Evolutionary conservation across 1,140 invertebrate genomes (phyloP), one percentile per base, ranked within the genome.

Genomic region (Pseudomyrmex gracilis): DNA sequence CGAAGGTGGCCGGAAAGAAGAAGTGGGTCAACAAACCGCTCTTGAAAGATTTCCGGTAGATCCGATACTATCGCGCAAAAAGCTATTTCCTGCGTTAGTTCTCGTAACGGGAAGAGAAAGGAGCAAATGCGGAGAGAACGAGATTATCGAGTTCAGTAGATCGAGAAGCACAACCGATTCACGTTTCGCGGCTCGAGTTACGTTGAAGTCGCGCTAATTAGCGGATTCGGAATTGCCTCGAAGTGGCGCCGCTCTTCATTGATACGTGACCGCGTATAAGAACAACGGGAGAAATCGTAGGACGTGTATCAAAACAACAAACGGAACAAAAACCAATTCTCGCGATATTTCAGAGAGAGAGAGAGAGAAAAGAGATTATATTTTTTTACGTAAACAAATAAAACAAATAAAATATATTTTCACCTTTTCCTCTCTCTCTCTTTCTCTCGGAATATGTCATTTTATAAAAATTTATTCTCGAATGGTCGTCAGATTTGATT

Each of bases 171-270:
- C 34, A 34, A 34, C 34, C 43, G 53, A 80, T 58, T 78, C 53
- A 60, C 45, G 45, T 73, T 58, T 24, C 83, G n/a, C 22, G 58
- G 70, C 57, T 58, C 17, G 20, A 73, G 71, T 68, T 84, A 84
- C 66, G 60, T 73, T 8, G 73, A 77, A 55, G 24, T 68, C 64
- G 20, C 22, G 24, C 34, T 85, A 84, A 84, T 85, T 84, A 85
- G 22, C 45, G 34, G 53, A 53, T 61, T 22, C 73, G 9, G 7
- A 47, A n/a, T 45, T 58, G 12, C 67, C 20, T 12, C 1, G 67
- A 68, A 55, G 13, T 51, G 55, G 64, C 58, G 49, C 4, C 34
- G n/a, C 49, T 51, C 13, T 55, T 55, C 51, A 55, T 45, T 57
- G 74, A 77, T 77, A 55, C 47, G 24, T 53, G 73, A 43, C 43